Conservation (phyloP, 2,888 invertebrate genomes). For the Leptopilina syphax region DNA sequence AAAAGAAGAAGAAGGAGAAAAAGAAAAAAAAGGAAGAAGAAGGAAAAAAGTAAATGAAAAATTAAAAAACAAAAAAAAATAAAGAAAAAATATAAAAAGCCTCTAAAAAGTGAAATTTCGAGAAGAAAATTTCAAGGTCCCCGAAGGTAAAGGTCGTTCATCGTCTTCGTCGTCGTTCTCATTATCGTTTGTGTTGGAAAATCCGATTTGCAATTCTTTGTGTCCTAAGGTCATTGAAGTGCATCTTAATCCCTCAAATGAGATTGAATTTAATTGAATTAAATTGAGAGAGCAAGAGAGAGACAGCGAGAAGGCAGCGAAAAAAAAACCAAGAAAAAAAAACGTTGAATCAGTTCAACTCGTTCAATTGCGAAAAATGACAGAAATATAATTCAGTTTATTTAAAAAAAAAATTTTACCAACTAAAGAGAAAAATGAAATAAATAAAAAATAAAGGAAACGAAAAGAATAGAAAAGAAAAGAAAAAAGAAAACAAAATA, state of each 20-base stretch:
- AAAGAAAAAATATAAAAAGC: too few species aligned
- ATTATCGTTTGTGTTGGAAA: conserved; percentile 28
- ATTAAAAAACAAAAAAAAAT: too few species aligned
- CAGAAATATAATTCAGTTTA: neutral
- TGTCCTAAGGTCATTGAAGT: conserved; percentile 48
- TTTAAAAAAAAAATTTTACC: neutral
- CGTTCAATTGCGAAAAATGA: neutral
- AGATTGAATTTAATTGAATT: conserved; percentile 70
- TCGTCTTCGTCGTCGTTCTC: too few species aligned
- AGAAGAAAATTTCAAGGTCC: too few species aligned
- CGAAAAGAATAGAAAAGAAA: too few species aligned
- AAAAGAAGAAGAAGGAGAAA: too few species aligned
- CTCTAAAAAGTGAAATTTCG: too few species aligned
- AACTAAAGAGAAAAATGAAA: neutral
- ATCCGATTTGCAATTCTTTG: conserved; percentile 41
- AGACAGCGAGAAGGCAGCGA: conserved; percentile 40
- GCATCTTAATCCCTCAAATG: conserved; percentile 66
- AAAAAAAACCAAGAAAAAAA: conserved; percentile 33
- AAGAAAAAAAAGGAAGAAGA: too few species aligned
- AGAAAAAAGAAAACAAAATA: neutral
- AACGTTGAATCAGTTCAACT: conserved; percentile 45
- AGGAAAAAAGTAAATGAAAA: too few species aligned
- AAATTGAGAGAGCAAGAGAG: conserved; percentile 42
- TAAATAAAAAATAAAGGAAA: too few species aligned
- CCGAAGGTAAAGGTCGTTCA: too few species aligned